A percentile compares a stretch with the other conserved stretches of the same genome.
Evolutionary conservation across 2,888 invertebrate species (phyloP).

Genomic region (Chaetogeoica ovagalla): DNA sequence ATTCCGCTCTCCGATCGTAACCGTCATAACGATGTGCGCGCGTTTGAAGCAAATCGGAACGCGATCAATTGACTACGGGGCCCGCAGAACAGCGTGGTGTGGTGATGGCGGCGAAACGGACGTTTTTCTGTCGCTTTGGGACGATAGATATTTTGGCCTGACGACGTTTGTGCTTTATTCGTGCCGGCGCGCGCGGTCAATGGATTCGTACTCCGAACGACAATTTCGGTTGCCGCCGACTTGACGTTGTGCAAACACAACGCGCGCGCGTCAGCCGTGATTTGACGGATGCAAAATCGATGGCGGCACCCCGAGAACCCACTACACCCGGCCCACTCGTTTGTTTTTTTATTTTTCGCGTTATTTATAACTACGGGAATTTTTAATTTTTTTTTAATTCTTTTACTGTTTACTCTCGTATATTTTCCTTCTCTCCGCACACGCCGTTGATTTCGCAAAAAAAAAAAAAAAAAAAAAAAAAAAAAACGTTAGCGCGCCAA

Average conservation of each 20-base stretch:
- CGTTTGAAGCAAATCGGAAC: background rate
- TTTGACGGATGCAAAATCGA: constrained; percentile 36
- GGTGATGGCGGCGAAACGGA: too few relatives aligned
- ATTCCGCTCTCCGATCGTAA: too few relatives aligned
- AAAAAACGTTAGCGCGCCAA: too few relatives aligned
- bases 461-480: background rate
- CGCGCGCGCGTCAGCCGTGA: background rate
- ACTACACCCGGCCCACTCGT: background rate
- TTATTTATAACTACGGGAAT: background rate
- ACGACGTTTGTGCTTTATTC: too few relatives aligned
- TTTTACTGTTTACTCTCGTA: background rate
- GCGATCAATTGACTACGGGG: constrained; percentile 4
- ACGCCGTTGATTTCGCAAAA: constrained; percentile 3
- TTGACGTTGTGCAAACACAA: constrained; percentile 4
- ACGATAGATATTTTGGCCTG: too few relatives aligned
- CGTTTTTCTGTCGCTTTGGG: too few relatives aligned
- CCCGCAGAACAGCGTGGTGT: too few relatives aligned
- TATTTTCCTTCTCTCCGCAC: background rate
- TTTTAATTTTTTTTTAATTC: too few relatives aligned
- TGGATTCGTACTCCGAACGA: constrained; percentile 28
- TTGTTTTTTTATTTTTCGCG: background rate
- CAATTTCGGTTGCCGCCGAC: background rate
- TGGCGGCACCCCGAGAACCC: background rate
- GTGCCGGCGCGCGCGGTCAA: background rate
- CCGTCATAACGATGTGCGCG: too few relatives aligned